Evolutionary conservation across 2,888 invertebrate species (phyloP), one percentile per base, ranked within the genome.

Genomic region (Rosalia funebris): DNA sequence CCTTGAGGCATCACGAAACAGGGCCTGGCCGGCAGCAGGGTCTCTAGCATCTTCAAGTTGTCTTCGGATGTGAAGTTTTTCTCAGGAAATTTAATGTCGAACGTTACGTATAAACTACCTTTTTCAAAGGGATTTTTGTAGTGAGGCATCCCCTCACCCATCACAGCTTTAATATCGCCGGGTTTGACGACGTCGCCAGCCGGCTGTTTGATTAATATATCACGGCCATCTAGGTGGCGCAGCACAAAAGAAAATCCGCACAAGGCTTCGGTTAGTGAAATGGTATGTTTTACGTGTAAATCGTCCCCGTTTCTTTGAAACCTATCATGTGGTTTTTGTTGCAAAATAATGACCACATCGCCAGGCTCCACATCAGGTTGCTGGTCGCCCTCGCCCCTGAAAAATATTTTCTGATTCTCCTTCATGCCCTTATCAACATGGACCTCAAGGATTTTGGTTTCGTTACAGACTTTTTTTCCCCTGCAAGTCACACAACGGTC

Each of bases 301-400:
- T 92, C 91, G 77, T 91, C 87, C 50, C 89, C 90, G 59, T 87
- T 87, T 65, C 97, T 86, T 75, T 90, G 87, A 82, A 95, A 97
- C 37, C 84, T 76, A 2, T 90, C 87, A 82, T 97, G 95, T 5
- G 89, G 86, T 76, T 91, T 90, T 78, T 91, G 90, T 76, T 93
- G 89, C 59, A 97, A 82, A 37, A 96, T 87, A 74, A 96, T 93
- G 53, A 96, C 88, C 25, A 97, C 91, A 84, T 97, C 95, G 7
- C 96, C 96, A 11, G 93, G 88, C 73, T 92, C 91, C 31, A 91
- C 86, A 63, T 90, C 92, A 53, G 94, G 93, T 83, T 91, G 86
- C 75, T 96, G 96, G 80, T 97, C 94, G 25, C 96, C 96, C 82
- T 96, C 95, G 32, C 93, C 92, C 68, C 90, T 84, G 78, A 96